Evolutionary conservation across 1,140 invertebrate species (phyloP).

Genomic region (Penaeus chinensis): DNA sequence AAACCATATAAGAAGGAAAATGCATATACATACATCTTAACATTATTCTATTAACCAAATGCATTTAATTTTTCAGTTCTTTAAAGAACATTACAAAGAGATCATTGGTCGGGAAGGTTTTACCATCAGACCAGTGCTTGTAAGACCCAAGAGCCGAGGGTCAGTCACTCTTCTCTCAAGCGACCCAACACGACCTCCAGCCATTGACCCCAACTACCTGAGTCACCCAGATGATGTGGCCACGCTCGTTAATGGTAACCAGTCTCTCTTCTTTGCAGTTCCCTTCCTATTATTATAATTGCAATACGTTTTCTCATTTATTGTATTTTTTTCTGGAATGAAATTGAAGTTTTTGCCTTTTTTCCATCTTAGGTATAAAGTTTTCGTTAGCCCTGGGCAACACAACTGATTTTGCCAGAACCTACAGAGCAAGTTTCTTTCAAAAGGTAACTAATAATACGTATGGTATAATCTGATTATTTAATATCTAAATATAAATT

Average conservation of each 20-base stretch:
- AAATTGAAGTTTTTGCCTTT: neutral
- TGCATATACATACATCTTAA: too few species aligned
- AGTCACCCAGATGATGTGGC: conserved; percentile 41
- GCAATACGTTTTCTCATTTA: neutral
- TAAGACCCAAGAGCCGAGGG: conserved; percentile 10
- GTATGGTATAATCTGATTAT: neutral
- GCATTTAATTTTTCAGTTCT: neutral
- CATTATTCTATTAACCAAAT: too few species aligned
- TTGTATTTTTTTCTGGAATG: neutral
- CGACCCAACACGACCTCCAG: conserved; percentile 26
- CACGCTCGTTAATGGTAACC: conserved; percentile 34
- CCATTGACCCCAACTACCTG: conserved; percentile 49
- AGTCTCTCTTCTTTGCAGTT: too few species aligned
- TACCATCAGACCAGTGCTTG: neutral
- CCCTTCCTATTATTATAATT: neutral
- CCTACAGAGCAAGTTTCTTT: neutral
- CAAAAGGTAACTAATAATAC: neutral
- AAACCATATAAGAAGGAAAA: too few species aligned
- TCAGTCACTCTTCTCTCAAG: conserved; percentile 17
- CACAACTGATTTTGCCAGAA: neutral
- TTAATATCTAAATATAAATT: neutral
- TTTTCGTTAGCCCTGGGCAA: neutral
- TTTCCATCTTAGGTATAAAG: neutral
- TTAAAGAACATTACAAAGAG: neutral
- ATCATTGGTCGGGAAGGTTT: neutral